Evolutionary conservation across 2,113 vertebrate species (phyloP).

Genomic region (Tachuris rubrigastra): DNA sequence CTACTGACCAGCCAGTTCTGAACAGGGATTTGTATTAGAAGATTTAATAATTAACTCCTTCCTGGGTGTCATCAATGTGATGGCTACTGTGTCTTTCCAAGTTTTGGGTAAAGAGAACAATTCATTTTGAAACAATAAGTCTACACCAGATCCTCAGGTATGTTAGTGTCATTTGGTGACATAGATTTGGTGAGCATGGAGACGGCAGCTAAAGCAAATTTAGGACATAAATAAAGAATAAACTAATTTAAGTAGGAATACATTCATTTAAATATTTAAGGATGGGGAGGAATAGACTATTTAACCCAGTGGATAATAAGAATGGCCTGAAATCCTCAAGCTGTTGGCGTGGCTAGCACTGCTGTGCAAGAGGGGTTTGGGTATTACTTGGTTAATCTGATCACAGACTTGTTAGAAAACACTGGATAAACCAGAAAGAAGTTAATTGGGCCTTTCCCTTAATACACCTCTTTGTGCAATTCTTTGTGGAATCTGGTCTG

Average conservation of each 20-base stretch:
- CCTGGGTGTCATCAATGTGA: background rate
- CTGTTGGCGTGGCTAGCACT: background rate
- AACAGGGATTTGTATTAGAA: background rate
- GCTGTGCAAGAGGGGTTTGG: background rate
- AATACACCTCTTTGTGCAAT: constrained; percentile 15
- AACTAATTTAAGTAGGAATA: background rate
- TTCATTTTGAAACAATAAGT: background rate
- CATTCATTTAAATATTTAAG: background rate
- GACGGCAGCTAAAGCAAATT: background rate
- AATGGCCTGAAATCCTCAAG: background rate
- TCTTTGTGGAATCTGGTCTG: constrained; percentile 43
- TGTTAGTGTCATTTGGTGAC: background rate
- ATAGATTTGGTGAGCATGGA: background rate
- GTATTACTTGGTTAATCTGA: background rate
- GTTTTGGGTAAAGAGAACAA: background rate
- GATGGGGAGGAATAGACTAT: background rate
- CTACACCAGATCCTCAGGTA: background rate
- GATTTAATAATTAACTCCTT: background rate
- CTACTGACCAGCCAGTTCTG: background rate
- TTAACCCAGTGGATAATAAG: background rate
- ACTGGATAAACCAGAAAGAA: background rate
- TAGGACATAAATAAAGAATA: background rate
- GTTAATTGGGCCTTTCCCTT: constrained; percentile 30
- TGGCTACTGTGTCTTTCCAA: background rate
- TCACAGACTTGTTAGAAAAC: background rate